Evolutionary conservation across 2,797 vertebrate genomes (phyloP), one percentile per base, ranked within the genome.

Genomic region (Tadarida brasiliensis): DNA sequence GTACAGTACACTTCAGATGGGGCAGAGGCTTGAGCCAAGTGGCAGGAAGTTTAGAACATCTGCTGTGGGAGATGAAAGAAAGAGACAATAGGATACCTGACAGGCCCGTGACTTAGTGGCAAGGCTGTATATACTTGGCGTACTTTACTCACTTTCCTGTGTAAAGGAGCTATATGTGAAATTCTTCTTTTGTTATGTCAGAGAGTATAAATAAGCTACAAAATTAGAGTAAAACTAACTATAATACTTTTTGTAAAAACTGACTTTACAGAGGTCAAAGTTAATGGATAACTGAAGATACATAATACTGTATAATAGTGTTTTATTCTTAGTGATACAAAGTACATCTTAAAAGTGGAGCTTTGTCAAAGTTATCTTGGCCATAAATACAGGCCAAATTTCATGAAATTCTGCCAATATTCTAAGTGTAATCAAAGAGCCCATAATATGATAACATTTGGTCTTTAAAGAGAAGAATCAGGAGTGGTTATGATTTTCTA

Each of bases 381-480:
- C 26, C 35, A 71, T 35, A 87, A 93, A 89, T 56, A 59, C 6
- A 71, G 30, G 22, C 7, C 17, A 86, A 57, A 3, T 74, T 86
- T 57, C 35, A 94, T 7, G 28, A 44, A 93, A 74, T 94, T 47
- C 17, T 89, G 10, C 7, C 17, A 61, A 28, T 83, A 76, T 35
- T 94, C 74, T 56, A 91, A 77, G n/a, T 2, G 49, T 35, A 76
- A 80, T 94, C 47, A 56, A 63, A 89, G 22, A 86, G 19, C 16
- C 78, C 33, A n/a, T 65, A n/a, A 61, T 92, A 28, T 56, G 14
- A n/a, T 76, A 92, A 68, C 35, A 93, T 73, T 87, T 35, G 12
- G 19, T 20, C 30, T 86, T 92, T 49, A 61, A 95, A 96, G n/a
- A 56, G 39, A 96, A 95, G 14, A 35, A 71, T 49, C 44, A 26